A percentile compares a stretch with the other conserved stretches of the same genome.
Evolutionary conservation across 2,888 invertebrate genomes (phyloP).

Genomic region (Melinaea marsaeus): DNA sequence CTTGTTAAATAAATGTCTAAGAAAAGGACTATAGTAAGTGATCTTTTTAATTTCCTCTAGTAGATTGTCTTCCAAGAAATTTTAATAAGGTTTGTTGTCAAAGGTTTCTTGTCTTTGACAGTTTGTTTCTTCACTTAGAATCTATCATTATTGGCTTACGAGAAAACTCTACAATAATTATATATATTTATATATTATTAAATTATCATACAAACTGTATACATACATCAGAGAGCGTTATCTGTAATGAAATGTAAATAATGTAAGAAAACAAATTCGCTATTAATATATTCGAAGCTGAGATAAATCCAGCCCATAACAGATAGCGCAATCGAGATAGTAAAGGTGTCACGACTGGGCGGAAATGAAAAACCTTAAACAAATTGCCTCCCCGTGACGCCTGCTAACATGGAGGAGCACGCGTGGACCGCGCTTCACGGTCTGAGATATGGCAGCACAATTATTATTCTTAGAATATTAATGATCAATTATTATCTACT

Average conservation of each 20-base stretch:
- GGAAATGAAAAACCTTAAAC: conserved; percentile 8
- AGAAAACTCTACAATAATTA: too few species aligned
- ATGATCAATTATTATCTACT: too few species aligned
- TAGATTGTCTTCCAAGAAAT: not conserved
- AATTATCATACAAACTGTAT: too few species aligned
- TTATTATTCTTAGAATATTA: too few species aligned
- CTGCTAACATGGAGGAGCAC: conserved; percentile 17
- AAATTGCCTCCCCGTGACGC: conserved; percentile 22
- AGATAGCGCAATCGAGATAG: conserved; percentile 18
- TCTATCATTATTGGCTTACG: too few species aligned
- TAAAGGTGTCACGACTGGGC: conserved; percentile 14
- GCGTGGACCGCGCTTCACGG: not conserved
- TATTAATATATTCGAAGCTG: not conserved
- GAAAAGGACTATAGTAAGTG: not conserved
- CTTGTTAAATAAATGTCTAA: not conserved
- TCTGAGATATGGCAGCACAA: too few species aligned
- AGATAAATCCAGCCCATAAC: conserved; percentile 2
- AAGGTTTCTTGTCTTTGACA: not conserved
- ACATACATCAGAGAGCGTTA: too few species aligned
- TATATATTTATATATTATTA: too few species aligned
- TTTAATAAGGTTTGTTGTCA: not conserved
- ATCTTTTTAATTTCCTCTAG: not conserved
- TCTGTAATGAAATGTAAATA: too few species aligned
- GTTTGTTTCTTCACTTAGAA: not conserved
- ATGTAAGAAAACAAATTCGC: not conserved